These are phyloP conservation scores for Leptinotarsa tumamoca DNA, from an alignment of 2,888 invertebrate genomes.

Conservation along the genomic window DNA sequence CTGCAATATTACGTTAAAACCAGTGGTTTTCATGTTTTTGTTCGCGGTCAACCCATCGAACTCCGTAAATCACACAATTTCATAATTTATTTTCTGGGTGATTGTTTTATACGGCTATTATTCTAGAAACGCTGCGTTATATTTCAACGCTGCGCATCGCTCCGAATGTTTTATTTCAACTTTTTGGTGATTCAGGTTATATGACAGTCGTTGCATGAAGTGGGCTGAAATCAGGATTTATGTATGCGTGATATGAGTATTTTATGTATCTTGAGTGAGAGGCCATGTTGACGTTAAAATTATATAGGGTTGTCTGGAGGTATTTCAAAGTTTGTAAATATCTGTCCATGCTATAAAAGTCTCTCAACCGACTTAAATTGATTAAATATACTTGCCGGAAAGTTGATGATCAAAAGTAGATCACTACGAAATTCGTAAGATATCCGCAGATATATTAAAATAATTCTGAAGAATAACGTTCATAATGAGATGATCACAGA, in stretches of 20 bases:
- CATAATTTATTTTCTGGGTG: constrained; percentile 20
- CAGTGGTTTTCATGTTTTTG: constrained; percentile 16
- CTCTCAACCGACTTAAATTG: no score
- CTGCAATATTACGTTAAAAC: constrained; percentile 19
- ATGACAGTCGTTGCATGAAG: not conserved
- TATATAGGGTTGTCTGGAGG: not conserved
- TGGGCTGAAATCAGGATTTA: constrained; percentile 1
- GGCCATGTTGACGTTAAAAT: not conserved
- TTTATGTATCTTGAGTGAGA: not conserved
- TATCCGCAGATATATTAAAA: no score
- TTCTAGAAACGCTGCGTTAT: constrained; percentile 5
- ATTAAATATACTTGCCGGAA: no score
- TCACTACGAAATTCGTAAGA: no score
- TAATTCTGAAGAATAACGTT: no score
- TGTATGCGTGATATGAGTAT: constrained; percentile 19
- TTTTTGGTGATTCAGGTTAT: constrained; percentile 10
- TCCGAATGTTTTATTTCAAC: constrained; percentile 2
- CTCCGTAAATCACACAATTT: constrained; percentile 21
- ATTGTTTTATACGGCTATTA: constrained; percentile 16
- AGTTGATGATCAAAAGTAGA: no score
- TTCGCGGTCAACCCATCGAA: constrained; percentile 14
- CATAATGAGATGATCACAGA: no score
- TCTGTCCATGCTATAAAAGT: not conserved
- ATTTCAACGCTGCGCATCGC: constrained; percentile 14
- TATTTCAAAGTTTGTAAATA: not conserved